Evolutionary conservation across 1,140 invertebrate genomes (phyloP).

Genomic region (Drosophila persimilis): DNA sequence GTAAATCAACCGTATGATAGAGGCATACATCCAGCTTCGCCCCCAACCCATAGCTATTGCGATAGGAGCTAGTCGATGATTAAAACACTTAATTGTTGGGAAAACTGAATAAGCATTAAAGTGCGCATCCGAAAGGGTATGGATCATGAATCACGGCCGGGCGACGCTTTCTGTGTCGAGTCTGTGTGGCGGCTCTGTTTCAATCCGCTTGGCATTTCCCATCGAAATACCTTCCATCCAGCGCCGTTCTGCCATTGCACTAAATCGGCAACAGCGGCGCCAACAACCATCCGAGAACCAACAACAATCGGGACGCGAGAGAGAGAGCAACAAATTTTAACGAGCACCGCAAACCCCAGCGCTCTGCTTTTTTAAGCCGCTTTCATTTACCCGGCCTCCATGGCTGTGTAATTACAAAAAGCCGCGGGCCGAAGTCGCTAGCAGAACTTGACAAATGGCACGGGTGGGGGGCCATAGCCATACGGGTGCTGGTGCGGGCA

Average conservation of each 20-base stretch:
- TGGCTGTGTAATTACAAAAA: conserved; percentile 71
- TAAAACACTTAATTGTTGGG: conserved; percentile 60
- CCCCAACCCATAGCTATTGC: conserved; percentile 9
- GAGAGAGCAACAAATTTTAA: conserved; percentile 73
- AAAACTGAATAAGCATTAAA: conserved; percentile 64
- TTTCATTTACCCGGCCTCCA: conserved; percentile 34
- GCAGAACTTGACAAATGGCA: conserved; percentile 69
- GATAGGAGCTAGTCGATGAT: conserved; percentile 43
- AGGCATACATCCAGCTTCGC: conserved; percentile 39
- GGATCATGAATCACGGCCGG: conserved; percentile 46
- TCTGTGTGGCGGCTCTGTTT: background rate
- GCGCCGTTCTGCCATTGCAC: conserved; percentile 37
- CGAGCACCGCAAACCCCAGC: conserved; percentile 68
- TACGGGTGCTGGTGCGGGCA: background rate
- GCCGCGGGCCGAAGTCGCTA: conserved; percentile 58
- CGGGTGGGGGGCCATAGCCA: background rate
- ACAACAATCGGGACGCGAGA: conserved; percentile 56
- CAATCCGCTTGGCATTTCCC: conserved; percentile 59
- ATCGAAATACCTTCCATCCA: conserved; percentile 54
- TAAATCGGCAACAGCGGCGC: conserved; percentile 53
- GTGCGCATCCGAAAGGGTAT: conserved; percentile 17
- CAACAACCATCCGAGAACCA: conserved; percentile 43
- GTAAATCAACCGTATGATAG: conserved; percentile 69
- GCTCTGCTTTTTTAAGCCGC: conserved; percentile 66
- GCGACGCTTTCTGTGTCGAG: conserved; percentile 13